These are phyloP conservation scores for Drosophila subsilvestris DNA, from an alignment of 2,888 invertebrate genomes.

Conservation along the genomic window DNA sequence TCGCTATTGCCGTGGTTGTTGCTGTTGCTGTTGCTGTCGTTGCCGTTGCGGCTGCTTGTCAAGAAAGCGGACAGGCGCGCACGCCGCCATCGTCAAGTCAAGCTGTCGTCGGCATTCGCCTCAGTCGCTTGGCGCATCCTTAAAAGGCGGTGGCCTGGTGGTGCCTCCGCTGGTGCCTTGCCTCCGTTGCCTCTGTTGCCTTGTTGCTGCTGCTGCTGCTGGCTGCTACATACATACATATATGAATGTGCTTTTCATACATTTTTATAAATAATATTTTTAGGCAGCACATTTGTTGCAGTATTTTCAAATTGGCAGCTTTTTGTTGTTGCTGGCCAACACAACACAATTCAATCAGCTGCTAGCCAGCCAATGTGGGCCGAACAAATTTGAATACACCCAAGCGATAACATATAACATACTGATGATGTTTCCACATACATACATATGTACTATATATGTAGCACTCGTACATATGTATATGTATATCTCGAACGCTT, in stretches of 20 bases:
- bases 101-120: conserved; percentile 52
- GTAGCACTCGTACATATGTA: conserved; percentile 1
- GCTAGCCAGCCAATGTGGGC: conserved; percentile 46
- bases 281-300: conserved; percentile 75
- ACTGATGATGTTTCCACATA: not conserved
- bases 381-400: conserved; percentile 23
- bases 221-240: conserved; percentile 31
- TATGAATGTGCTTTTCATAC: conserved; percentile 44
- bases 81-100: conserved; percentile 55
- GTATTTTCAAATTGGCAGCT: conserved; percentile 78
- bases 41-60: conserved; percentile 64
- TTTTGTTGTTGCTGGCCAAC: conserved; percentile 74
- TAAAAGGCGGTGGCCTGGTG: conserved; percentile 77
- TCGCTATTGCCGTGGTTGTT: conserved; percentile 34
- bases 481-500: conserved; percentile 17
- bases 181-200: conserved; percentile 23
- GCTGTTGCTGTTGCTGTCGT: conserved; percentile 14
- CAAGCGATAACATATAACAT: conserved; percentile 20
- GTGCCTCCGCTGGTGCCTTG: too few species aligned
- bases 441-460: not conserved
- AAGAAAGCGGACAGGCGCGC: conserved; percentile 62
- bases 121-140: conserved; percentile 73
- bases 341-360: conserved; percentile 74
- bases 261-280: conserved; percentile 68
- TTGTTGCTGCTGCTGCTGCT: conserved; percentile 28